Conservation (phyloP, 1,140 invertebrate species). For the Scaptomyza pallida region DNA sequence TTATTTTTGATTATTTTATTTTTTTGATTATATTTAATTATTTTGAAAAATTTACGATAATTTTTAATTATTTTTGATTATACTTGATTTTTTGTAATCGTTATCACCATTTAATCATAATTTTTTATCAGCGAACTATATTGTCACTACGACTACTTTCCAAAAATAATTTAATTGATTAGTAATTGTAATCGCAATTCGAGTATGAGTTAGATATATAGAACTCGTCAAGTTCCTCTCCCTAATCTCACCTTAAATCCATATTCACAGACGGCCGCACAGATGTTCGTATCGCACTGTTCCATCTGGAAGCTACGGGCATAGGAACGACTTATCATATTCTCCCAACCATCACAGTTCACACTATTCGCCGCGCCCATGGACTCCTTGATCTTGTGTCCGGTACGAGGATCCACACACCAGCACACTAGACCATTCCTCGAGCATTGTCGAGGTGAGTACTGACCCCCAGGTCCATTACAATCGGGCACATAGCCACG, state of each 20-base stretch:
- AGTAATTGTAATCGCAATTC: no score
- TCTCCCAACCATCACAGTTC: constrained; percentile 86
- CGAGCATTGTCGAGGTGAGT: constrained; percentile 90
- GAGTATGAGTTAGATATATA: no score
- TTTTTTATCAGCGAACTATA: no score
- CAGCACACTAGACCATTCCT: constrained; percentile 93
- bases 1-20: no score
- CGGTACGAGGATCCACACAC: constrained; percentile 90
- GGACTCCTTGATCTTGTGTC: constrained; percentile 90
- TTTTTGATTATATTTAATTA: no score
- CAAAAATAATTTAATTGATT: no score
- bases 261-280: constrained; percentile 92
- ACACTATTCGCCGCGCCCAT: constrained; percentile 91
- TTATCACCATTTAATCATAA: no score
- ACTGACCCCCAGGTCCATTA: constrained; percentile 87
- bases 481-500: constrained; percentile 94
- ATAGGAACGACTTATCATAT: constrained; percentile 83
- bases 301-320: constrained; percentile 84
- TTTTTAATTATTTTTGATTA: no score
- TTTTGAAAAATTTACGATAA: no score
- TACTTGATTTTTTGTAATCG: no score
- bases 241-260: constrained; percentile 87
- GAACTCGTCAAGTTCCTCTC: no score
- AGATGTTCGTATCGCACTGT: constrained; percentile 86
- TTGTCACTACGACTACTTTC: no score